Evolutionary conservation across 1,140 invertebrate species (phyloP).

Genomic region (Papilio aristodemus): DNA sequence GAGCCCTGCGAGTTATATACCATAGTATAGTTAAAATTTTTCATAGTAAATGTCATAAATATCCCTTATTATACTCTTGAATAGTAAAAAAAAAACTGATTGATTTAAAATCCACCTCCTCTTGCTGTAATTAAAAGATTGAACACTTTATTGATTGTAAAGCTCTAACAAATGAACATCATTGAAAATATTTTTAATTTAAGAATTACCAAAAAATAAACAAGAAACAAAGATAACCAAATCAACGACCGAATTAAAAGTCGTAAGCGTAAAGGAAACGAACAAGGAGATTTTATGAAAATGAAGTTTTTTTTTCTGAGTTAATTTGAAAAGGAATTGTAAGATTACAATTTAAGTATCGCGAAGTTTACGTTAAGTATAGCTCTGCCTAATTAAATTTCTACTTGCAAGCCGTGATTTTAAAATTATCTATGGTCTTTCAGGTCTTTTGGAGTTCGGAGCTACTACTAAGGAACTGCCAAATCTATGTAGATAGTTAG

Average conservation of each 20-base stretch:
- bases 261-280: background rate
- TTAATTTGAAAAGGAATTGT: conserved; percentile 16
- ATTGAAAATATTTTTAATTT: background rate
- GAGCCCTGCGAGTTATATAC: too few relatives aligned
- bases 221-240: background rate
- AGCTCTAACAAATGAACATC: background rate
- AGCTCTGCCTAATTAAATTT: background rate
- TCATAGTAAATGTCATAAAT: too few relatives aligned
- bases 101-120: too few relatives aligned
- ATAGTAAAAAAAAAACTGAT: too few relatives aligned
- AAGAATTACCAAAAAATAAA: background rate
- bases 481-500: too few relatives aligned
- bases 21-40: too few relatives aligned
- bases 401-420: background rate
- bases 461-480: too few relatives aligned
- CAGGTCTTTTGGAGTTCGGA: too few relatives aligned
- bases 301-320: conserved; percentile 7
- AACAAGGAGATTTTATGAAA: conserved; percentile 13
- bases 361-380: background rate
- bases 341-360: background rate
- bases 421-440: too few relatives aligned
- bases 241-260: background rate
- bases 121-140: too few relatives aligned
- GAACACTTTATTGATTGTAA: too few relatives aligned
- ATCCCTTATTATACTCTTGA: too few relatives aligned